phyloP scores from a whole-genome alignment of 2,888 invertebrate species.

The Schizaphis graminum region DNA sequence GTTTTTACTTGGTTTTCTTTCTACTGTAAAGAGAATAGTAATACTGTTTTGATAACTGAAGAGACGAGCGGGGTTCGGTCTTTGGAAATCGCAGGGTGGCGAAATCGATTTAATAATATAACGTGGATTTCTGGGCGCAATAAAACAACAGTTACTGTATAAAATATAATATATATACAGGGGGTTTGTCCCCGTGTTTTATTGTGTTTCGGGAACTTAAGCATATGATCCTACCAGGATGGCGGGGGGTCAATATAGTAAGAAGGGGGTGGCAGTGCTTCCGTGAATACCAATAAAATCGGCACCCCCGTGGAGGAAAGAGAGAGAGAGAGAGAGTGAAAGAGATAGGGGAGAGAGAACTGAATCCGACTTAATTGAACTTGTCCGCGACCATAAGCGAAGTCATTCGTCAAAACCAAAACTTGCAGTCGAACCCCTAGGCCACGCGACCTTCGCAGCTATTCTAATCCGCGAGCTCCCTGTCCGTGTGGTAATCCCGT shows the following conservation, averaged over 20 bases:
- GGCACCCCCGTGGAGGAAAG: conserved; percentile 40
- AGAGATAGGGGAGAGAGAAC: background rate
- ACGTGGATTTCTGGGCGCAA: conserved; percentile 42
- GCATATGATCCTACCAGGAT: conserved; percentile 36
- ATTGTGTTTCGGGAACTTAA: conserved; percentile 57
- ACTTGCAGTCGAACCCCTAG: conserved; percentile 24
- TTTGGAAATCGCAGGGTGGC: conserved; percentile 23
- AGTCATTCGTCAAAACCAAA: conserved; percentile 66
- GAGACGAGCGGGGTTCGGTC: background rate
- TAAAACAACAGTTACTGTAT: conserved; percentile 50
- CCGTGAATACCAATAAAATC: conserved; percentile 62
- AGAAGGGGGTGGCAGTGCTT: background rate
- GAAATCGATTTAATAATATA: conserved; percentile 44
- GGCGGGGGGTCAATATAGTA: conserved; percentile 1
- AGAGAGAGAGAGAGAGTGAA: background rate
- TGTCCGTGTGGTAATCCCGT: conserved; percentile 45
- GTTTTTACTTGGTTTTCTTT: background rate
- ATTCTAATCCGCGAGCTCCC: conserved; percentile 66
- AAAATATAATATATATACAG: background rate
- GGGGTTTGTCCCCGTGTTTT: conserved; percentile 50
- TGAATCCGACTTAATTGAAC: conserved; percentile 64
- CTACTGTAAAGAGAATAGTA: background rate
- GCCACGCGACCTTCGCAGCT: conserved; percentile 59
- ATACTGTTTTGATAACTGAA: conserved; percentile 1
- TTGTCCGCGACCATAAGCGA: conserved; percentile 65